Evolutionary conservation across 1,140 invertebrate genomes (phyloP).

Genomic region (Psilanteris sp.): DNA sequence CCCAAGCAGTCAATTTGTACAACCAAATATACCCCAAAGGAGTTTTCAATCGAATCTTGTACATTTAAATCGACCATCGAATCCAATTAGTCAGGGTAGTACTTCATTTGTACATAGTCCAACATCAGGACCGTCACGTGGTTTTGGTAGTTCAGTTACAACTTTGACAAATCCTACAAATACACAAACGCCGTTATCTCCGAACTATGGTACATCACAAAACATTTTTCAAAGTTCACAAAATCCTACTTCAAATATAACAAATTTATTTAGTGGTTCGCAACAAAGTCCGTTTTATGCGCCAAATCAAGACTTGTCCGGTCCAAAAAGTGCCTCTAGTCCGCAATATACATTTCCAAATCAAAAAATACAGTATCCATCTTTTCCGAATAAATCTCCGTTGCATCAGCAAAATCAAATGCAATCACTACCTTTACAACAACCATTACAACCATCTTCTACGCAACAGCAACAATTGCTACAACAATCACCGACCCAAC

Average conservation of each 20-base stretch:
- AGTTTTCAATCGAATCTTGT: not conserved
- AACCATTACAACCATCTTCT: not conserved
- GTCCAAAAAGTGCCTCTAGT: constrained; percentile 61
- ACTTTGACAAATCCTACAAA: not conserved
- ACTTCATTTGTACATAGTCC: not conserved
- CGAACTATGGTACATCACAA: constrained; percentile 26
- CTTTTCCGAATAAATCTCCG: constrained; percentile 34
- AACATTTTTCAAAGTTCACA: constrained; percentile 32
- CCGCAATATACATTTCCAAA: constrained; percentile 52
- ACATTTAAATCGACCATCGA: not conserved
- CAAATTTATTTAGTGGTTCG: constrained; percentile 50
- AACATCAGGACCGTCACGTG: constrained; percentile 6
- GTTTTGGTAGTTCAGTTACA: not conserved
- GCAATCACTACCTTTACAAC: not conserved
- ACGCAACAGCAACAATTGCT: constrained; percentile 7
- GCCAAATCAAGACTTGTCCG: constrained; percentile 51
- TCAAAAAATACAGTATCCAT: constrained; percentile 46
- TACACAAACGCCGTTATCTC: not conserved
- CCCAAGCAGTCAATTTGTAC: constrained; percentile 1
- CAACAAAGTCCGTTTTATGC: constrained; percentile 43
- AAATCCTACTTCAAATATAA: constrained; percentile 38
- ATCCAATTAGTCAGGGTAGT: not conserved
- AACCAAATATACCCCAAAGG: constrained; percentile 8
- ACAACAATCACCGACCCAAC: constrained; percentile 21
- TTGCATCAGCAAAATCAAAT: constrained; percentile 22